Conservation (phyloP, 1,140 invertebrate species). For the Geopemphigus sp. region DNA sequence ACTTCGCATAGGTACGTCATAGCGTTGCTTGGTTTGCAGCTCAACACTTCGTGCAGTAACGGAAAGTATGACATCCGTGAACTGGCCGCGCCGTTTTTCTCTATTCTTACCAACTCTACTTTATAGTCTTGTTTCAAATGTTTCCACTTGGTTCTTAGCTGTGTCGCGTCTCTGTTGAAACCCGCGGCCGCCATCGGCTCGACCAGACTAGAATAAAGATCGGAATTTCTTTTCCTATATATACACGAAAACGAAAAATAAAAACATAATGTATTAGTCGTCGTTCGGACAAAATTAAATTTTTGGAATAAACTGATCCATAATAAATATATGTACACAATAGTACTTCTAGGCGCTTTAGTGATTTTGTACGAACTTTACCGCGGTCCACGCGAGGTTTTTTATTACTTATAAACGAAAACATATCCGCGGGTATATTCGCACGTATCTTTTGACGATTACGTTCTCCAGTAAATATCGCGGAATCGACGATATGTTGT, state of each 20-base stretch:
- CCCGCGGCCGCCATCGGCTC: slow-evolving; percentile 38
- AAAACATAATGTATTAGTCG: not conserved
- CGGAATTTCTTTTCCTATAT: slow-evolving; percentile 39
- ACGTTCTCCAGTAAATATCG: too few species aligned
- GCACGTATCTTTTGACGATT: too few species aligned
- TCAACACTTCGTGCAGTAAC: slow-evolving; percentile 34
- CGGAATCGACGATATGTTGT: too few species aligned
- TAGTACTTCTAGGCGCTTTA: too few species aligned
- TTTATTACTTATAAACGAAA: too few species aligned
- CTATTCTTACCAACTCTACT: slow-evolving; percentile 37
- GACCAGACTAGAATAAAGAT: slow-evolving; percentile 39
- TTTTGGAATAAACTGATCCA: too few species aligned
- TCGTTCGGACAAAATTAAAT: too few species aligned
- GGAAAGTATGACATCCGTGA: slow-evolving; percentile 41
- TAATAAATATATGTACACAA: too few species aligned
- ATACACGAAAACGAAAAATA: not conserved
- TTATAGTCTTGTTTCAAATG: slow-evolving; percentile 44
- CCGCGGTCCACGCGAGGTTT: too few species aligned
- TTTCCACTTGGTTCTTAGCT: slow-evolving; percentile 40
- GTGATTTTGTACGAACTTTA: too few species aligned
- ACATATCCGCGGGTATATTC: too few species aligned
- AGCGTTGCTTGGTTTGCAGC: slow-evolving; percentile 31
- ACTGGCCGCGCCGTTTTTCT: slow-evolving; percentile 16
- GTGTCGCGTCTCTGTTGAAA: slow-evolving; percentile 35
- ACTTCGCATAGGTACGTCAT: slow-evolving; percentile 42